phyloP scores from a whole-genome alignment of 1,140 invertebrate species.

The Drosophila azteca region DNA sequence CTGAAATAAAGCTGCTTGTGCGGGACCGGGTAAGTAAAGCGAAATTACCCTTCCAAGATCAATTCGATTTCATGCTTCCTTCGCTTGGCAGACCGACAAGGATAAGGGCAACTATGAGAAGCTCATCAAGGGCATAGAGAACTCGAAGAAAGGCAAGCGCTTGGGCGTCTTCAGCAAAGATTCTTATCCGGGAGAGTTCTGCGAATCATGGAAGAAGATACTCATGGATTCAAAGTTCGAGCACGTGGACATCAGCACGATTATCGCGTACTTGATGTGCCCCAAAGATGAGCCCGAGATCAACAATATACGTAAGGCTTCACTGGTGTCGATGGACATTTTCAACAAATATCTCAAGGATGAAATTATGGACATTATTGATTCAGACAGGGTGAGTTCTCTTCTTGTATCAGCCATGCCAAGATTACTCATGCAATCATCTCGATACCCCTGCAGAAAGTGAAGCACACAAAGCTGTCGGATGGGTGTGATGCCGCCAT shows the following conservation, averaged over 20 bases:
- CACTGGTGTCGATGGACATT: slow-evolving; percentile 95
- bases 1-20: slow-evolving; percentile 93
- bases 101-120: slow-evolving; percentile 97
- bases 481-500: slow-evolving; percentile 97
- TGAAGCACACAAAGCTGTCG: slow-evolving; percentile 96
- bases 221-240: slow-evolving; percentile 91
- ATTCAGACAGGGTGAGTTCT: slow-evolving; percentile 93
- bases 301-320: slow-evolving; percentile 96
- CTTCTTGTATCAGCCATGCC: no score
- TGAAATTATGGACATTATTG: slow-evolving; percentile 99
- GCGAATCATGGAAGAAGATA: slow-evolving; percentile 93
- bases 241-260: slow-evolving; percentile 93
- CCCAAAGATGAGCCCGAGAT: slow-evolving; percentile 98
- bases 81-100: slow-evolving; percentile 92
- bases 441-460: slow-evolving; percentile 88
- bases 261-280: slow-evolving; percentile 94
- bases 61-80: slow-evolving; percentile 10
- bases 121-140: slow-evolving; percentile 93
- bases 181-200: slow-evolving; percentile 96
- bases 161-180: slow-evolving; percentile 98
- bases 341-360: slow-evolving; percentile 98
- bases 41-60: no score
- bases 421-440: neutral
- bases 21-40: slow-evolving; percentile 92
- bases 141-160: slow-evolving; percentile 94